Base-by-base conservation (phyloP, 2,797 vertebrate genomes). In the Knipowitschia caucasica region DNA sequence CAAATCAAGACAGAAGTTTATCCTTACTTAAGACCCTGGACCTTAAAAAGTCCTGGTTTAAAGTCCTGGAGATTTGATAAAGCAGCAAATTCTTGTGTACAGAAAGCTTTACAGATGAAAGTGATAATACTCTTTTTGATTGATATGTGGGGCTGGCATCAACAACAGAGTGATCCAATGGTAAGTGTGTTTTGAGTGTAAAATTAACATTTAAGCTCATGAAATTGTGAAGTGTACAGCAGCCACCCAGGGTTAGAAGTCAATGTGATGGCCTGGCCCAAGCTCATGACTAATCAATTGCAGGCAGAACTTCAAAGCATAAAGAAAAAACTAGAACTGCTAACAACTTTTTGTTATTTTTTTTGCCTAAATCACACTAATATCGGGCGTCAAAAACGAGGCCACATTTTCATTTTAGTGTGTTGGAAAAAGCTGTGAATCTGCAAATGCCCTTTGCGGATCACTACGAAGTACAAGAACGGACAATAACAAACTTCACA, bases 401-500 rank as follows among this genome's bases (percentile, higher is more conserved):
- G 44, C 14, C 24, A 27, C 5, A 3, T 30, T 47, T 30, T 21
- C n/a, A 14, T 30, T 30, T 31, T 31, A 25, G 38, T 42, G 52
- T 30, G 49, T 31, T 61, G 31, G 47, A 52, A 62, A 44, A 64
- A 64, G 47, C 65, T 59, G 65, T 36, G 31, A 60, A 55, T 3
- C 53, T 26, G 59, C 62, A 65, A 35, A 52, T 49, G 45, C 29
- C 27, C 21, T 35, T 29, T 50, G 60, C 62, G 40, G 51, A 57
- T 63, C 40, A 36, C 31, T 50, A 65, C 49, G 63, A 52, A 56
- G 66, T 55, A 38, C 33, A 68, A 31, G 30, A 14, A 63, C 45
- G 46, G 49, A 60, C n/a, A 27, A 58, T 56, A 62, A 44, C 27
- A 59, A 52, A 52, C 38, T 65, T 74, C 65, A 56, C 29, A 43